These are phyloP conservation scores for Motacilla alba DNA, from an alignment of 2,113 vertebrate genomes.

Conservation along the genomic window DNA sequence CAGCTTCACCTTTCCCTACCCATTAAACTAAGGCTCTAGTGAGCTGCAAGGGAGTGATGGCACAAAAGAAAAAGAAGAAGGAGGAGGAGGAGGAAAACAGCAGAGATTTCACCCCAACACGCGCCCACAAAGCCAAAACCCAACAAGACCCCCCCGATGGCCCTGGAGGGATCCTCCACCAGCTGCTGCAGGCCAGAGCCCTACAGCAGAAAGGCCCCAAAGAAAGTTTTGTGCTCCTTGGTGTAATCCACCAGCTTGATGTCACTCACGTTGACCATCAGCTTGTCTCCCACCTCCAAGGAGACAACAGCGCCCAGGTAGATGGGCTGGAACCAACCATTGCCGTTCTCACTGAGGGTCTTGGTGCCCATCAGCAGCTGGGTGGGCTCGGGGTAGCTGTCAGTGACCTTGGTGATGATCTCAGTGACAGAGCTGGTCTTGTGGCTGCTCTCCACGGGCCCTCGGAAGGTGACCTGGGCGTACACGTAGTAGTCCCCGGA, in stretches of 20 bases:
- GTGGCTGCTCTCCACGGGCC: neutral
- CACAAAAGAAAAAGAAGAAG: neutral
- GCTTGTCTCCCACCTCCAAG: slow-evolving; percentile 69
- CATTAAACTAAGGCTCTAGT: neutral
- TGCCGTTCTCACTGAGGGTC: slow-evolving; percentile 61
- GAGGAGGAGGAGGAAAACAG: neutral
- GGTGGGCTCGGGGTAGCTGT: slow-evolving; percentile 69
- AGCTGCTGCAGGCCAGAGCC: neutral
- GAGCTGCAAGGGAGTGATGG: neutral
- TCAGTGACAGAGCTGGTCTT: slow-evolving; percentile 43
- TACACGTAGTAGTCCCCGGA: slow-evolving; percentile 77
- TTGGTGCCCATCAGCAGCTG: slow-evolving; percentile 70
- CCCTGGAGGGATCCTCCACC: neutral
- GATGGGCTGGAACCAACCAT: slow-evolving; percentile 69
- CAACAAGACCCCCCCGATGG: neutral
- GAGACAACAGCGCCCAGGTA: slow-evolving; percentile 73
- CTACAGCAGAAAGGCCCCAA: slow-evolving; percentile 76
- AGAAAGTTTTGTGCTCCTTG: slow-evolving; percentile 78
- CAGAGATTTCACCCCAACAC: neutral
- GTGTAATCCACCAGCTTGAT: slow-evolving; percentile 76
- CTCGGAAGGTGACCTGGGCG: slow-evolving; percentile 77
- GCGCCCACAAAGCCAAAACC: neutral
- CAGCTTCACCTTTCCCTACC: neutral
- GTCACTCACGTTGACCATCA: slow-evolving; percentile 75
- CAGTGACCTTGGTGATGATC: slow-evolving; percentile 71